phyloP scores from a whole-genome alignment of 30 jellyfish, hydroid and myxozoan genomes.

The Nemopilema nomurai region DNA sequence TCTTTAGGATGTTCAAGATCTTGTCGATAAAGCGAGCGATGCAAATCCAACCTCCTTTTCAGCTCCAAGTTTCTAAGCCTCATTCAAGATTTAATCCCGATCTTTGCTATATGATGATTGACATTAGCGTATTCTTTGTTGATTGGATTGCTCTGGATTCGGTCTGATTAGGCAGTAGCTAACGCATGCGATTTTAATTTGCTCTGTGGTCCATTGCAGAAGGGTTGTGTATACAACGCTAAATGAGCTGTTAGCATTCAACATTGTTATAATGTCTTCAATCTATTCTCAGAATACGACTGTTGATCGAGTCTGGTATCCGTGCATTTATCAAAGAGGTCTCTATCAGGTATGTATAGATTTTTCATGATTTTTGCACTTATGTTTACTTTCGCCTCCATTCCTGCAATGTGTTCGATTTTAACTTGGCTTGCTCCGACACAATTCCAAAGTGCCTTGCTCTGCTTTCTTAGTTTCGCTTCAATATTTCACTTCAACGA shows the following conservation, averaged over 20 bases:
- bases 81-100: conserved; percentile 39
- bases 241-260: not conserved
- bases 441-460: not conserved
- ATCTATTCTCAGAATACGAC: conserved; percentile 21
- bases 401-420: too few species aligned
- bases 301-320: conserved; percentile 63
- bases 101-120: conserved; percentile 35
- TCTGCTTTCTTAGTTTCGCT: not conserved
- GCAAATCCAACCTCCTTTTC: conserved; percentile 47
- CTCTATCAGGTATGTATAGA: conserved; percentile 63
- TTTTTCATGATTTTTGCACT: not conserved
- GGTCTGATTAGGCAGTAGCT: conserved; percentile 32
- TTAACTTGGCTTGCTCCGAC: not conserved
- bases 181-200: conserved; percentile 60
- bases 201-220: conserved; percentile 51
- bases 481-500: not conserved
- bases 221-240: conserved; percentile 19
- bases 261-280: conserved; percentile 41
- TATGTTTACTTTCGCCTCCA: not conserved
- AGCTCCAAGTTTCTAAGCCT: conserved; percentile 51
- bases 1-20: not conserved
- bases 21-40: not conserved
- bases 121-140: conserved; percentile 27
- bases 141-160: conserved; percentile 53
- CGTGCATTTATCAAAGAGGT: conserved; percentile 60